Percentiles rank a stretch among this genome's conserved stretches.
These are phyloP conservation scores for Campoletis sonorensis DNA, from an alignment of 1,140 invertebrate genomes.

Conservation along the genomic window DNA sequence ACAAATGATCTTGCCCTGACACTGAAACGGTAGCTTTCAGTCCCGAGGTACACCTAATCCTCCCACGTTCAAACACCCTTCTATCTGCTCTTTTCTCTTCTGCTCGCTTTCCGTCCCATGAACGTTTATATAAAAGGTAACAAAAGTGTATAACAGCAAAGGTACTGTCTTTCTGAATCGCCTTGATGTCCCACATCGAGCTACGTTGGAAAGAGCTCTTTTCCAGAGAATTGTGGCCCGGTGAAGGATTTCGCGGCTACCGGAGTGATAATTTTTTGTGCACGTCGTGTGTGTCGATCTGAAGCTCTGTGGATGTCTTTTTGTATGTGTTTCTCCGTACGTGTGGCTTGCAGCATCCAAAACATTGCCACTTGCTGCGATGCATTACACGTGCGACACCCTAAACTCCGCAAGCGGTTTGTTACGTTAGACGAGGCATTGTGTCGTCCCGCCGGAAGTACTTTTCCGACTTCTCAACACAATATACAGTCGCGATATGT, in stretches of 20 bases:
- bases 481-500: too few relatives aligned
- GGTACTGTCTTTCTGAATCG: background rate
- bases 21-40: constrained; percentile 31
- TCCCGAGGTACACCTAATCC: constrained; percentile 29
- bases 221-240: background rate
- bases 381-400: constrained; percentile 32
- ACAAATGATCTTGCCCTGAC: constrained; percentile 31
- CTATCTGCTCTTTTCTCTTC: background rate
- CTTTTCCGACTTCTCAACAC: too few relatives aligned
- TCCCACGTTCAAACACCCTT: background rate
- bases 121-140: background rate
- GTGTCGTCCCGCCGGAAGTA: constrained; percentile 12
- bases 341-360: too few relatives aligned
- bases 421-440: constrained; percentile 27
- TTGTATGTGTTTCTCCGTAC: too few relatives aligned
- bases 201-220: constrained; percentile 16
- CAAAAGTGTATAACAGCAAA: background rate
- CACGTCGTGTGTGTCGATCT: too few relatives aligned
- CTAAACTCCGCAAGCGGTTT: constrained; percentile 29
- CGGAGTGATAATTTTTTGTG: constrained; percentile 29
- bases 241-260: background rate
- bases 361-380: background rate
- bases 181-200: background rate
- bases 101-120: background rate
- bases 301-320: too few relatives aligned